Conservation (phyloP, 2,797 vertebrate genomes). For the Mareca penelope region DNA sequence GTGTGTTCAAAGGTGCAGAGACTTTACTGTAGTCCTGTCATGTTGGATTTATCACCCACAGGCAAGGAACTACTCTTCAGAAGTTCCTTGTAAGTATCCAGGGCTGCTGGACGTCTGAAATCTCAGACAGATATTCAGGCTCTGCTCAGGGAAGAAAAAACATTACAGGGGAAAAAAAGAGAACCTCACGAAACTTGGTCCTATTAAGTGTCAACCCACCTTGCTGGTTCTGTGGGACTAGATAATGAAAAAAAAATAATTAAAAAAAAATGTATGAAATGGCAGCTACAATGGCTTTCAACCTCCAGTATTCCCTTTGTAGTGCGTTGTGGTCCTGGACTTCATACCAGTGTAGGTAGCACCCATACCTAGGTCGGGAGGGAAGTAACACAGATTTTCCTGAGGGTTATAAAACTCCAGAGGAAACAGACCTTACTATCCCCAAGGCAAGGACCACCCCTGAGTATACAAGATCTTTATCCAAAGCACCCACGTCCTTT, state of each 20-base stretch:
- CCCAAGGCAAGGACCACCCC: background rate
- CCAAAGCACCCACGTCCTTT: rapidly evolving
- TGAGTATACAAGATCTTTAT: background rate
- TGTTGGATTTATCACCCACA: background rate
- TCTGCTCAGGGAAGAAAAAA: background rate
- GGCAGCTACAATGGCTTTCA: background rate
- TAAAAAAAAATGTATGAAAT: background rate
- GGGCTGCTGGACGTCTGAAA: background rate
- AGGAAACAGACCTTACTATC: background rate
- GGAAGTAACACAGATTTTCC: background rate
- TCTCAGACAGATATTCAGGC: background rate
- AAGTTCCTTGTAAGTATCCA: background rate
- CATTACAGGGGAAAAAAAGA: background rate
- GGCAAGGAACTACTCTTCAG: background rate
- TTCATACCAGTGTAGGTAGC: background rate
- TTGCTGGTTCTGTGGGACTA: background rate
- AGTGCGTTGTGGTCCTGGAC: background rate
- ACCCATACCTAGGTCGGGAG: background rate
- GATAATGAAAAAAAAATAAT: background rate
- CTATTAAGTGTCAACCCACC: background rate
- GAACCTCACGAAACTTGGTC: background rate
- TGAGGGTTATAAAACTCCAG: background rate
- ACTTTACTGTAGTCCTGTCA: background rate
- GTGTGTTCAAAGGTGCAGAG: background rate
- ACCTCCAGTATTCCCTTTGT: background rate